Conservation (phyloP, 1,140 invertebrate species). For the Penaeus indicus region DNA sequence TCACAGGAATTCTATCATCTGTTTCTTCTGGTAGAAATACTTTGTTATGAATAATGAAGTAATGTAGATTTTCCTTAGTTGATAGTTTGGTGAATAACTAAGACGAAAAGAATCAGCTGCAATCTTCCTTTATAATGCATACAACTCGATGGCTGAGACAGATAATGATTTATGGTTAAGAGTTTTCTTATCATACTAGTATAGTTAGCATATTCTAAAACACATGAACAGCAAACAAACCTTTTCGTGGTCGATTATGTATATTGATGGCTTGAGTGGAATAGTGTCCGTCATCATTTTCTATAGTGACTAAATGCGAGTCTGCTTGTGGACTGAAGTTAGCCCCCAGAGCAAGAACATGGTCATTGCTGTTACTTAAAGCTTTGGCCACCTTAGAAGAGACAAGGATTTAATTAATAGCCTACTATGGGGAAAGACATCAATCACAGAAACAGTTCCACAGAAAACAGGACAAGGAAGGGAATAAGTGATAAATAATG, state of each 20-base stretch:
- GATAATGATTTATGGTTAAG: no score
- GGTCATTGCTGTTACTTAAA: slow-evolving; percentile 86
- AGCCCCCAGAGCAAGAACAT: slow-evolving; percentile 86
- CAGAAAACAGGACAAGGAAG: background rate
- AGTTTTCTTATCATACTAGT: no score
- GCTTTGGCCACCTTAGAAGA: slow-evolving; percentile 79
- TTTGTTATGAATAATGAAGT: no score
- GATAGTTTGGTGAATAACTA: background rate
- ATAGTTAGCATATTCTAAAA: background rate
- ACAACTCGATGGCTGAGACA: no score
- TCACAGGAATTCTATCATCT: no score
- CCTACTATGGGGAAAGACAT: background rate
- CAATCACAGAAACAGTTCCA: background rate
- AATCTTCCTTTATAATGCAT: background rate
- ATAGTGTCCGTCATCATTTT: slow-evolving; percentile 78
- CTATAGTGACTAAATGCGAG: slow-evolving; percentile 89
- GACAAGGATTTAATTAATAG: background rate
- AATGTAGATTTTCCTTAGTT: no score
- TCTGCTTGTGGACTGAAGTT: slow-evolving; percentile 86
- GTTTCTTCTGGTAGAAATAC: no score
- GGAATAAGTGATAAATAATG: background rate
- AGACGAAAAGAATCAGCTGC: no score
- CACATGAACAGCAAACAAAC: slow-evolving; percentile 70
- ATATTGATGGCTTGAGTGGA: slow-evolving; percentile 92
- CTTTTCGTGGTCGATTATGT: slow-evolving; percentile 83